Evolutionary conservation across 2,113 vertebrate species (phyloP).

Genomic region (Ancistrus triradiatus): DNA sequence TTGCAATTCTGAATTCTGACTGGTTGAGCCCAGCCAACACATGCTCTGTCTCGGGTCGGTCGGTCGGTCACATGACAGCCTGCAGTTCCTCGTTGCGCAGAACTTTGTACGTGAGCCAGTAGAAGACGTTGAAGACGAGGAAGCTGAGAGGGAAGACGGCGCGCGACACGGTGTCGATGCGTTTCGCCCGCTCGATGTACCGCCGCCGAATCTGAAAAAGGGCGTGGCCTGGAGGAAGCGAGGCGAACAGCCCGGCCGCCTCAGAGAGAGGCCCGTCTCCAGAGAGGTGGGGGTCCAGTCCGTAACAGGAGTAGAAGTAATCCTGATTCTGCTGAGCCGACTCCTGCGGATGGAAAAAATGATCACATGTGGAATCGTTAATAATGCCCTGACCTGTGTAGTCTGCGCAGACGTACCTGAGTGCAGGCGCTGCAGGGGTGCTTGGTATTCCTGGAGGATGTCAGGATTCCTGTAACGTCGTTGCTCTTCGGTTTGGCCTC

Average conservation of each 20-base stretch:
- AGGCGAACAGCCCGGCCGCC: conserved; percentile 65
- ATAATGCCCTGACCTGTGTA: too few relatives aligned
- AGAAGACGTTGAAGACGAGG: conserved; percentile 90
- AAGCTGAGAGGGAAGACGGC: conserved; percentile 90
- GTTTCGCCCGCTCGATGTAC: conserved; percentile 81
- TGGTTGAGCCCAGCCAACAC: neutral
- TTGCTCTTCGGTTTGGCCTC: conserved; percentile 69
- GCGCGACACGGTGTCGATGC: conserved; percentile 86
- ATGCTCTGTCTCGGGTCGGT: neutral
- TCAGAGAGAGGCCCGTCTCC: conserved; percentile 68
- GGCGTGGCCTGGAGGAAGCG: conserved; percentile 61
- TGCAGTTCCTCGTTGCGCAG: conserved; percentile 80
- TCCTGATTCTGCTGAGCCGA: conserved; percentile 70
- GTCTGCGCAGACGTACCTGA: too few relatives aligned
- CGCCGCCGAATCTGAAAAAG: conserved; percentile 71
- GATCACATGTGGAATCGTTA: too few relatives aligned
- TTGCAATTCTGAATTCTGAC: too few relatives aligned
- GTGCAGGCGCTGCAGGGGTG: conserved; percentile 71
- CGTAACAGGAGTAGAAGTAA: conserved; percentile 77
- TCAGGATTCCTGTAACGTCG: conserved; percentile 55
- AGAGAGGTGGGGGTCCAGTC: conserved; percentile 69
- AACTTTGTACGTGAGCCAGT: conserved; percentile 93
- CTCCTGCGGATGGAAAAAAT: conserved; percentile 69
- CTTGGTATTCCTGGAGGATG: conserved; percentile 57
- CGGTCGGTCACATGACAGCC: conserved; percentile 48